Base-by-base conservation (phyloP, 2,113 vertebrate genomes). In the Dasyurus viverrinus region DNA sequence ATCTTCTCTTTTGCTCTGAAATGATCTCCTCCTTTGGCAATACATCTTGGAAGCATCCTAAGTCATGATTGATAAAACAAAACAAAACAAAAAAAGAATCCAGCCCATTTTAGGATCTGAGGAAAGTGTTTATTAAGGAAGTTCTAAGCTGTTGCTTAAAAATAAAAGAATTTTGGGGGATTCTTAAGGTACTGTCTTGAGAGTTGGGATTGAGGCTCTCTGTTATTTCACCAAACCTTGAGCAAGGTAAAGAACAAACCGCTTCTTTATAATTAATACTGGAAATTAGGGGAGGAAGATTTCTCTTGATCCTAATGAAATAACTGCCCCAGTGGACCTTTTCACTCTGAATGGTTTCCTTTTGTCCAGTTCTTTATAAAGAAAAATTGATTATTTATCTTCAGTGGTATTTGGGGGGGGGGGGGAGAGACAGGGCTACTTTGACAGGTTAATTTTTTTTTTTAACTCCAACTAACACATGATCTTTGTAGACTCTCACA, bases 291-390 rank as follows among this genome's bases (percentile, higher is more conserved):
- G 55, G 54, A 4, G 91, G 52, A 52, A 68, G 90, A 95, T 92
- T 95, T 54, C 50, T 92, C 19, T 42, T 93, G 93, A 91, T 53
- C 93, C 55, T 46, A 50, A 53, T 92, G 94, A 55, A 94, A 54
- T 90, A 93, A 94, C 54, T 48, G 47, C 90, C 89, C 76, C 92
- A n/a, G 8, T 50, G n/a, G 95, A 68, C 92, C 36, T 92, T 96
- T 92, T 93, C 94, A 93, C 8, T 92, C 97, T 57, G 57, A 95
- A 55, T 94, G 26, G 48, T 97, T 94, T 94, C 27, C 55, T 95
- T 92, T 90, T 93, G 53, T 53, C 60, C 22, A 84, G 48, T 16
- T 23, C 46, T 53, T 68, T 92, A 2, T 76, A 76, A 76, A 76
- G 36, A n/a, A 76, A 76, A 76, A n/a, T 76, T 84, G 68, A 84